Evolutionary conservation across 2,113 vertebrate species (phyloP), one percentile per base, ranked within the genome.

Genomic region (Boulengeromyrus knoepffleri): DNA sequence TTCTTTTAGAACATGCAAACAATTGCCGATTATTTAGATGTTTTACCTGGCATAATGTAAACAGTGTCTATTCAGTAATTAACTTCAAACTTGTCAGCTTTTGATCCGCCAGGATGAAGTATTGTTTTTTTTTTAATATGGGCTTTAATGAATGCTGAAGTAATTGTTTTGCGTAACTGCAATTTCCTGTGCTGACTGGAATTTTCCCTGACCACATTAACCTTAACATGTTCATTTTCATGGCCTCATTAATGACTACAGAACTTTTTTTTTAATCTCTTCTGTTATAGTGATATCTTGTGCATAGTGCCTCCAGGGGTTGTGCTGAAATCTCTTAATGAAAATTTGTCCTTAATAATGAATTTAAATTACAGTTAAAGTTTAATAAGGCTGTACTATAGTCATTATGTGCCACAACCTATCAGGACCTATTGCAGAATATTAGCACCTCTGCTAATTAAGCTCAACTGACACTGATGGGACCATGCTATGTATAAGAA

Each of bases 281-380:
- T 77, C 70, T 80, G 74, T 42, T 42, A 8, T 19, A 80, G 31
- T 42, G 36, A 7, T 80, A 42, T 80, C 74, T 80, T 80, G 13
- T 39, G 74, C 36, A 42, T 19, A 15, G 74, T 2, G 36, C 15
- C 74, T 39, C 74, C 62, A 7, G 74, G 74, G 74, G 36, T 36
- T 19, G 36, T 80, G 74, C 74, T 42, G 74, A 80, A 80, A 80
- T 80, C 74, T 39, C 74, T 39, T 80, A 80, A 80, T 80, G 74
- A 80, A 80, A 80, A 42, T 80, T 42, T 42, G 36, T 42, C 74
- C 36, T 80, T 80, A 80, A 80, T 80, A 80, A 80, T 80, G 36
- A 80, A 80, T 80, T 80, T 80, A 80, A 80, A 80, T 80, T 80
- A 80, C 36, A 17, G 36, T 80, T 42, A 80, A 80, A 80, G 74